Evolutionary conservation across 23 tunicate genomes (phyloP), one percentile per base, ranked within the genome.

Genomic region (Phallusia fumigata): DNA sequence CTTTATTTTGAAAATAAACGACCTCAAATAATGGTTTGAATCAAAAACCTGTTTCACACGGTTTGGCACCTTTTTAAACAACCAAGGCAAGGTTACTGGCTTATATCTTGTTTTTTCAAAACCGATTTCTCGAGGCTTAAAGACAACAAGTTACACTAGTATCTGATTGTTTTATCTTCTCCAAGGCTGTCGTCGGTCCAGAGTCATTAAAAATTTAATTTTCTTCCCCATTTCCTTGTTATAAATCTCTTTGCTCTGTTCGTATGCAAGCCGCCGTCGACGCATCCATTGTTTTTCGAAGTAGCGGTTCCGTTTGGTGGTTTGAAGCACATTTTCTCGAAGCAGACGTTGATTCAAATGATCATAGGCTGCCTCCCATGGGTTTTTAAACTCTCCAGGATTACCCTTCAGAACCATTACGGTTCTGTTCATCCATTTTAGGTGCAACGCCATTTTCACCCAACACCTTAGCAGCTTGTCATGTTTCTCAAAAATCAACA

Each of bases 251-350:
- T 76, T 87, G 80, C 89, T 83, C 6, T 84, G 65, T 52, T 92
- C 90, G 80, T 76, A 87, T 0, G 91, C 91, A 22, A 92, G 83
- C 45, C 97, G 50, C 19, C 97, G 65, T 24, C 97, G 75, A 75
- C 64, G 75, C 91, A 92, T 87, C 86, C 88, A 88, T 0, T 64
- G 88, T 35, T 92, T 92, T 64, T 92, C 97, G 44, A 79, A 87
- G 75, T 92, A 92, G 18, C 97, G 86, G 75, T 92, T 87, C 32
- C 95, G 76, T 82, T 88, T 88, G 0, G 84, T 88, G 31, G 91
- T 64, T 82, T 82, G 79, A 30, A 88, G 33, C 53, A 88, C 64
- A 0, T 53, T 52, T 65, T 88, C 91, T 10, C 64, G 32, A 49
- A 73, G 49, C 5, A 88, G 78, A 51, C 65, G 44, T 8, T 31